A percentile compares a stretch with the other conserved stretches of the same genome.
phyloP scores from a whole-genome alignment of 2,797 vertebrate species.

The Tachyglossus aculeatus region DNA sequence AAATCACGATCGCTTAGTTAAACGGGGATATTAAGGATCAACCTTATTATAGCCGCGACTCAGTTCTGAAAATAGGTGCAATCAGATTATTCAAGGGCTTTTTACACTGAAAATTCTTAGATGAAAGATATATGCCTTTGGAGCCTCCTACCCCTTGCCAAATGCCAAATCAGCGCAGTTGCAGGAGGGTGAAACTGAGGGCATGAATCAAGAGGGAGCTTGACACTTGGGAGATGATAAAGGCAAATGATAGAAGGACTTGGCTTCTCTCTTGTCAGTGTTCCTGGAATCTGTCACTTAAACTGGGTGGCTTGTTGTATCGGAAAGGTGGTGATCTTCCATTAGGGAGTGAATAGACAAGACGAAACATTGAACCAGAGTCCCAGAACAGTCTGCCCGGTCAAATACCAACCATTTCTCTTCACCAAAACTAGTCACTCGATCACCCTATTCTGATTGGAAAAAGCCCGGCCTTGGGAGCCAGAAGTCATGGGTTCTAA shows the following conservation, averaged over 20 bases:
- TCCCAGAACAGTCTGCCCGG: too few relatives aligned
- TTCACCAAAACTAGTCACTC: neutral
- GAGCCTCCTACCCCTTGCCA: neutral
- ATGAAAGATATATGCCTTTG: neutral
- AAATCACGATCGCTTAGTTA: too few relatives aligned
- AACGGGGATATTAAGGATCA: too few relatives aligned
- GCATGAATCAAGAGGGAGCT: neutral
- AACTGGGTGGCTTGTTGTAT: neutral
- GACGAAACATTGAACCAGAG: too few relatives aligned
- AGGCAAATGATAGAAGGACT: neutral
- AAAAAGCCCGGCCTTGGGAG: too few relatives aligned
- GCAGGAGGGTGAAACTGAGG: neutral
- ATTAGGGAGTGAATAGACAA: too few relatives aligned
- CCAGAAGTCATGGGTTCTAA: too few relatives aligned
- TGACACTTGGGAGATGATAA: neutral
- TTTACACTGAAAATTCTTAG: neutral
- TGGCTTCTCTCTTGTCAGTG: neutral
- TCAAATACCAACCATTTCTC: neutral
- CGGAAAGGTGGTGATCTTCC: too few relatives aligned
- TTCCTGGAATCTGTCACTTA: neutral
- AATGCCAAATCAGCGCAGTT: neutral
- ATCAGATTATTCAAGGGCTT: neutral
- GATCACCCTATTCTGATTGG: neutral
- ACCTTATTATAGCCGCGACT: too few relatives aligned
- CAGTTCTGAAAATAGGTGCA: neutral